phyloP scores from a whole-genome alignment of 30 jellyfish, hydroid and myxozoan species.

The Chironex yamaguchii region DNA sequence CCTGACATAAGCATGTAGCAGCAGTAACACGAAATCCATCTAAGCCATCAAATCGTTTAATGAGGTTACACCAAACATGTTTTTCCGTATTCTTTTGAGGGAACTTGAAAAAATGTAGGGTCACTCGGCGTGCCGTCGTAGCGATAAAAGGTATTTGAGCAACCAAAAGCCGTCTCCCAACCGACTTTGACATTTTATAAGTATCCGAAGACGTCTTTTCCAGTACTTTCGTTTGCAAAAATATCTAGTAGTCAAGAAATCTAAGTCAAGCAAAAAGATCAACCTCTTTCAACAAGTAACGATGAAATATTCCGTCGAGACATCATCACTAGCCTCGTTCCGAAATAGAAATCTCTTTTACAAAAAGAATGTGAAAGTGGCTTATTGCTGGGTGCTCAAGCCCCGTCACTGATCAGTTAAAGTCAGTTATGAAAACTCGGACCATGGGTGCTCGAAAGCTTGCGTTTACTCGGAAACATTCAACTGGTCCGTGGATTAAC shows the following conservation, averaged over 20 bases:
- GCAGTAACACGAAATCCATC: slow-evolving; percentile 14
- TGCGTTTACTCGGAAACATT: no score
- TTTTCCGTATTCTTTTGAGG: slow-evolving; percentile 8
- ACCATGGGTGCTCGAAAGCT: no score
- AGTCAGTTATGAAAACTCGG: no score
- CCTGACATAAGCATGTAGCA: slow-evolving; percentile 17
- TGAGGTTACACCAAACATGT: neutral
- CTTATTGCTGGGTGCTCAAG: neutral
- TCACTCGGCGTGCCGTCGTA: slow-evolving; percentile 3
- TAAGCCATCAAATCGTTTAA: slow-evolving; percentile 13
- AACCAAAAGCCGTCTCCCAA: slow-evolving; percentile 19
- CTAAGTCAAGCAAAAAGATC: slow-evolving; percentile 6
- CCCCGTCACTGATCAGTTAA: no score
- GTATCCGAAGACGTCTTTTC: slow-evolving; percentile 5
- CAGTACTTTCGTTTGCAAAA: neutral
- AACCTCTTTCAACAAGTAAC: slow-evolving; percentile 13
- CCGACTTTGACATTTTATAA: slow-evolving; percentile 9
- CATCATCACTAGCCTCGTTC: slow-evolving; percentile 9
- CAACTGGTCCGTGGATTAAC: no score
- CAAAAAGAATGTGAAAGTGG: slow-evolving; percentile 16
- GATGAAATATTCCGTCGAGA: slow-evolving; percentile 6
- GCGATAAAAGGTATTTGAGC: slow-evolving; percentile 10
- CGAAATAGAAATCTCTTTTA: neutral
- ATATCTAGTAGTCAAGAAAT: slow-evolving; percentile 2
- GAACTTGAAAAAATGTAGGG: slow-evolving; percentile 12